Conservation (phyloP, 2,113 vertebrate species). For the Notothenia rossii region DNA sequence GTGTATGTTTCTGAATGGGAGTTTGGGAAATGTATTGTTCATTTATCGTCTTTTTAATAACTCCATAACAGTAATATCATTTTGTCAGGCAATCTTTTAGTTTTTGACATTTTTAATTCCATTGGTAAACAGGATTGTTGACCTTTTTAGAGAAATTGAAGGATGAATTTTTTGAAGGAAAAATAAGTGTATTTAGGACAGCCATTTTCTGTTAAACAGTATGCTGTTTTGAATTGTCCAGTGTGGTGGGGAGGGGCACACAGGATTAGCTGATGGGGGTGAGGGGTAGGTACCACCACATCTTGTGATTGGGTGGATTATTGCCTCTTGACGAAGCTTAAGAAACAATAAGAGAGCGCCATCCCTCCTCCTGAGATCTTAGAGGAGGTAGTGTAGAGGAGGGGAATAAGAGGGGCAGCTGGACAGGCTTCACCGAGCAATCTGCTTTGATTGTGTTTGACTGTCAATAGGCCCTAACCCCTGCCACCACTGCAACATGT, state of each 20-base stretch:
- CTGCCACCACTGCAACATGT: slow-evolving; percentile 7
- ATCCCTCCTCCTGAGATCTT: slow-evolving; percentile 1
- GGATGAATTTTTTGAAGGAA: background rate
- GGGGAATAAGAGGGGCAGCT: slow-evolving; percentile 19
- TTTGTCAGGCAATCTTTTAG: background rate
- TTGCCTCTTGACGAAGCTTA: slow-evolving; percentile 47
- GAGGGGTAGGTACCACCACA: slow-evolving; percentile 18
- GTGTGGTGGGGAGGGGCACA: slow-evolving; percentile 5
- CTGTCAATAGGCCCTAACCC: slow-evolving; percentile 37
- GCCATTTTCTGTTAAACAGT: slow-evolving; percentile 17
- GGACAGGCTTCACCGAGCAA: slow-evolving; percentile 71
- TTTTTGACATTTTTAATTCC: slow-evolving; percentile 22
- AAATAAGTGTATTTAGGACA: slow-evolving; percentile 44
- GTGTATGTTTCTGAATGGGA: slow-evolving; percentile 22
- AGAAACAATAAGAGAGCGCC: slow-evolving; percentile 49
- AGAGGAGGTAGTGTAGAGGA: slow-evolving; percentile 7
- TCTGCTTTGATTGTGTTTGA: slow-evolving; percentile 71
- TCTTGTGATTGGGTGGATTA: slow-evolving; percentile 68
- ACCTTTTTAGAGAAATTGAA: background rate
- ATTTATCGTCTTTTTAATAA: slow-evolving; percentile 40
- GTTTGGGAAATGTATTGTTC: slow-evolving; percentile 34
- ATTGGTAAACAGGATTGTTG: background rate
- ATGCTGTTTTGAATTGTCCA: slow-evolving; percentile 41
- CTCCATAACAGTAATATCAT: slow-evolving; percentile 3
- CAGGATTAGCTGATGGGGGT: slow-evolving; percentile 46